Percentiles rank a stretch among this genome's conserved stretches.
Conservation (phyloP, 2,797 vertebrate genomes). For the Pelochelys cantorii region DNA sequence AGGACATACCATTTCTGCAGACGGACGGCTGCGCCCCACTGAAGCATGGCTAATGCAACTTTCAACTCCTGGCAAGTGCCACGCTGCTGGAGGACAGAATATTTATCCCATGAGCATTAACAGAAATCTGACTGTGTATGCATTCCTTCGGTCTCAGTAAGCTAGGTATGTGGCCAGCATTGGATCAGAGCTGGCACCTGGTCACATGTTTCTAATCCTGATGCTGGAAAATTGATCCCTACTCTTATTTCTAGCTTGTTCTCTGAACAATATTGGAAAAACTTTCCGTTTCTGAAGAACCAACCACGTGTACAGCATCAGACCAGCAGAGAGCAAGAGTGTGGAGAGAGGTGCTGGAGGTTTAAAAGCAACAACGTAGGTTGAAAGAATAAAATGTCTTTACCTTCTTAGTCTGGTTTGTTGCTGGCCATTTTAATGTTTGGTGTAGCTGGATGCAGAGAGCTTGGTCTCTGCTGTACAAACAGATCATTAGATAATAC, state of each 20-base stretch:
- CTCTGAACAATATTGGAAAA: background rate
- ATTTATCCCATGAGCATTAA: background rate
- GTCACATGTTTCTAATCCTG: background rate
- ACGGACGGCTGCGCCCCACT: conserved; percentile 21
- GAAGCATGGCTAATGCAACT: conserved; percentile 42
- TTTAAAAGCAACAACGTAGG: background rate
- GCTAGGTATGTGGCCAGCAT: background rate
- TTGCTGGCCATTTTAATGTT: background rate
- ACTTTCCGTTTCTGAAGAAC: background rate
- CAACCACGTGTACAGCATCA: background rate
- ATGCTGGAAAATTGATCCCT: background rate
- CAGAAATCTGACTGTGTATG: background rate
- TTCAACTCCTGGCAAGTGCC: conserved; percentile 35
- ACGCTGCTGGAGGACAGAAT: conserved; percentile 1
- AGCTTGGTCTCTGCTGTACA: background rate
- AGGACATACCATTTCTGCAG: background rate
- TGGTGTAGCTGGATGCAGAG: background rate
- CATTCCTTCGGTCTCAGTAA: background rate
- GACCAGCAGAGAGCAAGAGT: background rate
- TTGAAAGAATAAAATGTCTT: background rate
- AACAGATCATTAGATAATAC: background rate
- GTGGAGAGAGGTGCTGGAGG: background rate
- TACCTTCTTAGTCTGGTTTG: background rate
- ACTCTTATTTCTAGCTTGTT: background rate
- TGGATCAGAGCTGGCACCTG: background rate